Conservation (phyloP, 2,888 invertebrate genomes). For the Chirona hameri region DNA sequence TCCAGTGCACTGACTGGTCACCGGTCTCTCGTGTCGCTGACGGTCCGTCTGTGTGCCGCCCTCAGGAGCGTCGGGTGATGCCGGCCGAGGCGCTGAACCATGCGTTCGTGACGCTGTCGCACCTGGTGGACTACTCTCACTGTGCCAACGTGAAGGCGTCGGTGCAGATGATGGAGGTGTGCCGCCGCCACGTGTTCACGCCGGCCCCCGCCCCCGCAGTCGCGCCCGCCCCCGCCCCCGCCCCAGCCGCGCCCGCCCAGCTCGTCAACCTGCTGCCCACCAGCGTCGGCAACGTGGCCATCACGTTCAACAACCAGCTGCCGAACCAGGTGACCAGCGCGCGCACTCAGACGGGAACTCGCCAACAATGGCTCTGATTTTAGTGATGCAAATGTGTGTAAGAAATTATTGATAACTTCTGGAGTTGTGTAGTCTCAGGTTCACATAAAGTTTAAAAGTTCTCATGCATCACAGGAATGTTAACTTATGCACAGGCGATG, state of each 20-base stretch:
- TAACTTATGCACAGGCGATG: too few species aligned
- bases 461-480: too few species aligned
- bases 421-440: too few species aligned
- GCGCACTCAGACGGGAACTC: neutral
- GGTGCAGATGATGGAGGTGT: conserved; percentile 94
- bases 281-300: conserved; percentile 79
- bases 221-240: conserved; percentile 36
- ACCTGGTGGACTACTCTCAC: conserved; percentile 92
- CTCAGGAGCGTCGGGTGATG: conserved; percentile 82
- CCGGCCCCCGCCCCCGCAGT: conserved; percentile 33
- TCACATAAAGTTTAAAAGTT: too few species aligned
- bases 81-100: conserved; percentile 95
- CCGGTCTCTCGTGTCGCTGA: too few species aligned
- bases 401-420: too few species aligned
- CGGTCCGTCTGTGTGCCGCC: neutral
- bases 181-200: conserved; percentile 51
- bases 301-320: conserved; percentile 78
- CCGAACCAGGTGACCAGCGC: conserved; percentile 60
- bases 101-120: conserved; percentile 87
- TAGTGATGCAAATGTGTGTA: neutral
- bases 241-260: conserved; percentile 46
- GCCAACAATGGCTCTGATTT: too few species aligned
- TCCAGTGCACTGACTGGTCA: too few species aligned
- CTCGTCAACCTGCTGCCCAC: conserved; percentile 56
- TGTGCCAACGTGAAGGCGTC: conserved; percentile 96